A percentile compares a stretch with the other conserved stretches of the same genome.
Conservation (phyloP, 2,113 vertebrate genomes). For the Tragelaphus strepsiceros region DNA sequence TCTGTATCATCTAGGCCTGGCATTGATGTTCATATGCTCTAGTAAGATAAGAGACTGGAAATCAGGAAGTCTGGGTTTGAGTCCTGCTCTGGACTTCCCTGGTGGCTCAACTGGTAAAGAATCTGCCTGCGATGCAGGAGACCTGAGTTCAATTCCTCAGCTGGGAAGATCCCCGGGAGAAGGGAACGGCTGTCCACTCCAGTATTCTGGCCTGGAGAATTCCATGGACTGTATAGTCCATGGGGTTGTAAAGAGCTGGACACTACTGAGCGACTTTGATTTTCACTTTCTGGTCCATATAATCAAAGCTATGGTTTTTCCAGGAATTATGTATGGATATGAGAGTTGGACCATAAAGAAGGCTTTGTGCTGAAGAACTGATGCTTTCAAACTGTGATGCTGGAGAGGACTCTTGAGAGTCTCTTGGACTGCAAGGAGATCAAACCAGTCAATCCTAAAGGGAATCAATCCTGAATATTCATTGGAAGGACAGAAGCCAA, state of each 20-base stretch:
- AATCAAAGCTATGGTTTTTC: neutral
- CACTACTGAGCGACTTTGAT: neutral
- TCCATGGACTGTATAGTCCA: neutral
- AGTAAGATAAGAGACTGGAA: neutral
- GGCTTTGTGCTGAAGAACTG: neutral
- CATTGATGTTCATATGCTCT: rapidly evolving
- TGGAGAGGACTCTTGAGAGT: neutral
- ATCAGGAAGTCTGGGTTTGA: neutral
- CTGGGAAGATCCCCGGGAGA: neutral
- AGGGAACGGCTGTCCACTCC: neutral
- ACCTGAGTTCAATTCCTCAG: neutral
- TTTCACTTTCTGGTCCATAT: neutral
- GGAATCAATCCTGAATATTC: neutral
- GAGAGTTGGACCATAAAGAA: neutral
- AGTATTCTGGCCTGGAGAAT: neutral
- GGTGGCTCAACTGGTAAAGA: neutral
- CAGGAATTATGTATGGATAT: neutral
- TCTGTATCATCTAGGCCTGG: neutral
- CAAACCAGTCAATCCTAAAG: neutral
- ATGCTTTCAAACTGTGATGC: neutral
- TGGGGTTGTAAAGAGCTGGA: neutral
- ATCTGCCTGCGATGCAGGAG: neutral
- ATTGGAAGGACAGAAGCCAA: neutral
- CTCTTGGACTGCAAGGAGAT: neutral
- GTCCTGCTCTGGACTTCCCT: neutral